Percentiles rank a stretch among this genome's conserved stretches.
phyloP scores from a whole-genome alignment of 1,140 invertebrate genomes.

The Aradophagus sp. region DNA sequence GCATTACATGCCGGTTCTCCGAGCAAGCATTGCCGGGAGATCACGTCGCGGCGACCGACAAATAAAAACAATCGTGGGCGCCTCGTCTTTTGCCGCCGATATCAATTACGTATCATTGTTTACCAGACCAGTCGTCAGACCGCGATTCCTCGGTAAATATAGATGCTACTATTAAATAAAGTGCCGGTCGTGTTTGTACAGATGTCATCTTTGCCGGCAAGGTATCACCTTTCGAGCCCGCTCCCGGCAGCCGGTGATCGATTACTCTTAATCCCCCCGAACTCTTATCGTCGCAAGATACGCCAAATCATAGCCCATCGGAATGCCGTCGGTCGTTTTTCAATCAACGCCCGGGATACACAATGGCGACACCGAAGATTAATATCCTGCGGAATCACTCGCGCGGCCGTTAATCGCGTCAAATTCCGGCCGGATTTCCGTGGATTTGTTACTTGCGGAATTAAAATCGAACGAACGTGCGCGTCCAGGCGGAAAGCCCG shows the following conservation, averaged over 20 bases:
- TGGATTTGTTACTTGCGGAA: conserved; percentile 12
- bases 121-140: neutral
- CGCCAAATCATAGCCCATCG: conserved; percentile 59
- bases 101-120: conserved; percentile 24
- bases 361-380: conserved; percentile 59
- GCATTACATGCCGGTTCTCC: no score
- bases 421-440: conserved; percentile 35
- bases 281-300: conserved; percentile 57
- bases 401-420: conserved; percentile 48
- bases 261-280: conserved; percentile 57
- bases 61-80: conserved; percentile 2
- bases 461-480: conserved; percentile 1
- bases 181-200: conserved; percentile 35
- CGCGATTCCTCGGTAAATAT: conserved; percentile 30
- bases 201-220: conserved; percentile 35
- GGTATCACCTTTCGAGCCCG: conserved; percentile 43
- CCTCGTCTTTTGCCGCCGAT: conserved; percentile 5
- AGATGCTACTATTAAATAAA: conserved; percentile 47
- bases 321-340: conserved; percentile 57
- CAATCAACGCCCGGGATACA: conserved; percentile 55
- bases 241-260: conserved; percentile 51
- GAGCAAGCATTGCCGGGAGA: no score
- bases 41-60: neutral
- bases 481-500: conserved; percentile 2
- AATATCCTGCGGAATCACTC: conserved; percentile 49